These are phyloP conservation scores for Willisornis vidua DNA, from an alignment of 2,113 vertebrate genomes.

Conservation along the genomic window DNA sequence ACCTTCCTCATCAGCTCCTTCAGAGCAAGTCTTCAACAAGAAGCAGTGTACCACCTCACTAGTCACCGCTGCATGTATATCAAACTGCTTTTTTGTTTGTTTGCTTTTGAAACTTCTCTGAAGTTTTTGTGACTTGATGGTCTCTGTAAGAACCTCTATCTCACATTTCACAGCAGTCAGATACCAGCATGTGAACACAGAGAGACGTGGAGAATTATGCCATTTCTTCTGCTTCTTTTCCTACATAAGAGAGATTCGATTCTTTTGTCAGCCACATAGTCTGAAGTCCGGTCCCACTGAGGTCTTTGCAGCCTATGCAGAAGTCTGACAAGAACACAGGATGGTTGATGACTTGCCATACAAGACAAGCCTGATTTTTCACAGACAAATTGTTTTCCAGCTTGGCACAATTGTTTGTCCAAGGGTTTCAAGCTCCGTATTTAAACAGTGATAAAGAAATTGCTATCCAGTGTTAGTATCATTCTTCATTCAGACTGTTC, in stretches of 20 bases:
- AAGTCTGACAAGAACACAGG: constrained; percentile 7
- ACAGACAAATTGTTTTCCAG: constrained; percentile 48
- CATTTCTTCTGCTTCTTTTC: constrained; percentile 46
- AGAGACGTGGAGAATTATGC: constrained; percentile 20
- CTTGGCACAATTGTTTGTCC: constrained; percentile 36
- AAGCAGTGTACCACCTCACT: constrained; percentile 5
- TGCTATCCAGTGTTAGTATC: constrained; percentile 60
- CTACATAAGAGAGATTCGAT: not conserved
- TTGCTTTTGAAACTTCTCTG: constrained; percentile 21
- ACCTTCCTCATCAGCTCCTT: constrained; percentile 52
- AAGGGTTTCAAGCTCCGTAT: constrained; percentile 53
- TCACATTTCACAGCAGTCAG: constrained; percentile 40
- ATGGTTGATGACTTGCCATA: not conserved
- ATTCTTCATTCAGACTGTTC: constrained; percentile 74
- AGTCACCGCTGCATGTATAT: not conserved
- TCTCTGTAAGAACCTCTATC: not conserved
- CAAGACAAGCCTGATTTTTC: constrained; percentile 46
- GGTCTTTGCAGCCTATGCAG: constrained; percentile 20
- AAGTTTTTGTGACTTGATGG: constrained; percentile 29
- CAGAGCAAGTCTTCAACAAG: constrained; percentile 29
- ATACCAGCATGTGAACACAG: constrained; percentile 24
- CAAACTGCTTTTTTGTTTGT: constrained; percentile 3
- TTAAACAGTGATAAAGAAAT: constrained; percentile 69
- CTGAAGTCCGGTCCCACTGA: constrained; percentile 60
- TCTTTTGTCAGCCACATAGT: constrained; percentile 26